These are phyloP conservation scores for Helleia helle DNA, from an alignment of 2,888 invertebrate genomes.

Conservation along the genomic window DNA sequence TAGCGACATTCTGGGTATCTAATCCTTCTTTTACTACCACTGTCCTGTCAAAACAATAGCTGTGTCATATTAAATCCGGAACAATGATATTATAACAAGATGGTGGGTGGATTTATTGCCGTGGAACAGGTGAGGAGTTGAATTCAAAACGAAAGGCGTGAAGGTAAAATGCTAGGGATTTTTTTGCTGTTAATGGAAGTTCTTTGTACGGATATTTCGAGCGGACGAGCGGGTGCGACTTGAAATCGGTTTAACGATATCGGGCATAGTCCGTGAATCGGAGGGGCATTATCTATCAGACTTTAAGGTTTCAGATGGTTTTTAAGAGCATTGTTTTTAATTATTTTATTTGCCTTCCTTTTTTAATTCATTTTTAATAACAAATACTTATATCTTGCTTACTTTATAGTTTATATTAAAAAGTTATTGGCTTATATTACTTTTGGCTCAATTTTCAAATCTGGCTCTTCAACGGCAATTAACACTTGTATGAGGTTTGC, in stretches of 20 bases:
- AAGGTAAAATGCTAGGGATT: conserved; percentile 42
- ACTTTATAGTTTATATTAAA: no score
- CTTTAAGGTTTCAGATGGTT: conserved; percentile 23
- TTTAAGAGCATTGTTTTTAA: no score
- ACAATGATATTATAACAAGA: conserved; percentile 2
- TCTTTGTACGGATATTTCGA: conserved; percentile 66
- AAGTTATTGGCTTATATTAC: no score
- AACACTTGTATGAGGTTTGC: no score
- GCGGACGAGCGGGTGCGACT: conserved; percentile 49
- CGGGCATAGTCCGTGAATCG: conserved; percentile 52
- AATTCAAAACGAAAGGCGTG: conserved; percentile 26
- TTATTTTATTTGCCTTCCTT: no score
- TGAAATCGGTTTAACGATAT: conserved; percentile 64
- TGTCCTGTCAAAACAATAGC: conserved; percentile 8
- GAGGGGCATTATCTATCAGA: conserved; percentile 42
- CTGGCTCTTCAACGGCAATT: no score
- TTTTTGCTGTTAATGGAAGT: conserved; percentile 68
- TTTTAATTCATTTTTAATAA: no score
- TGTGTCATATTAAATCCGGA: conserved; percentile 2
- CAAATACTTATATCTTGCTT: no score
- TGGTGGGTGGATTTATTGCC: not conserved
- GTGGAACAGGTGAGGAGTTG: conserved; percentile 16
- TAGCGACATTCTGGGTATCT: conserved; percentile 3
- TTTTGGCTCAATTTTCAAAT: no score
- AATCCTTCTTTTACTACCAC: conserved; percentile 2